phyloP scores from a whole-genome alignment of 2,113 vertebrate genomes.

The Microcebus ravelobensis region DNA sequence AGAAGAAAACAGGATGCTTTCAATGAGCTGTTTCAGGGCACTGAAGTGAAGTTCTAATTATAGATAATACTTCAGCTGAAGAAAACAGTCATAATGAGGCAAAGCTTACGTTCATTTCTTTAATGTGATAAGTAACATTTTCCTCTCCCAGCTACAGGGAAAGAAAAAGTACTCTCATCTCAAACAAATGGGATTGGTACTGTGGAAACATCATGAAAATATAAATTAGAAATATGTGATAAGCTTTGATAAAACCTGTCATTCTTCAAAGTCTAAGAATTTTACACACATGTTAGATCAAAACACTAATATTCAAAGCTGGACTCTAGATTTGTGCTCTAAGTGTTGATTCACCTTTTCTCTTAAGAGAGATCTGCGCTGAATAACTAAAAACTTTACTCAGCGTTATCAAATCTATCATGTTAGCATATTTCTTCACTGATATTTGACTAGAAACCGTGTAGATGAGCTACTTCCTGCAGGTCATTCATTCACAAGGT shows the following conservation, averaged over 20 bases:
- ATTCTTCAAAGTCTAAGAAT: not conserved
- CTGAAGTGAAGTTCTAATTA: not conserved
- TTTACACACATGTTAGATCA: not conserved
- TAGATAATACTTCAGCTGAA: not conserved
- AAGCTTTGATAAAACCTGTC: not conserved
- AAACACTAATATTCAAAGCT: not conserved
- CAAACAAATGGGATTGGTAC: not conserved
- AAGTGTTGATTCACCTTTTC: not conserved
- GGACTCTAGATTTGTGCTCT: not conserved
- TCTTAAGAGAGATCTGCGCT: not conserved
- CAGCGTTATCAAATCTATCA: not conserved
- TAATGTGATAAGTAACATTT: not conserved
- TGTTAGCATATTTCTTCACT: not conserved
- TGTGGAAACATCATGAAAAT: not conserved
- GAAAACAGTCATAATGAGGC: not conserved
- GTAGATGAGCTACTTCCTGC: not conserved
- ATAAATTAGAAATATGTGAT: not conserved
- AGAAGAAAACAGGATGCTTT: slow-evolving; percentile 55
- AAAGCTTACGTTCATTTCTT: not conserved
- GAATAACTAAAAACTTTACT: not conserved
- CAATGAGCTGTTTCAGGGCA: not conserved
- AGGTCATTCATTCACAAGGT: not conserved
- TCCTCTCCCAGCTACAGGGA: not conserved
- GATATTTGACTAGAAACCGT: too few relatives aligned
- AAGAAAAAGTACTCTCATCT: not conserved